These are phyloP conservation scores for Onchidella celtica DNA, from an alignment of 2,888 invertebrate species.

Conservation along the genomic window DNA sequence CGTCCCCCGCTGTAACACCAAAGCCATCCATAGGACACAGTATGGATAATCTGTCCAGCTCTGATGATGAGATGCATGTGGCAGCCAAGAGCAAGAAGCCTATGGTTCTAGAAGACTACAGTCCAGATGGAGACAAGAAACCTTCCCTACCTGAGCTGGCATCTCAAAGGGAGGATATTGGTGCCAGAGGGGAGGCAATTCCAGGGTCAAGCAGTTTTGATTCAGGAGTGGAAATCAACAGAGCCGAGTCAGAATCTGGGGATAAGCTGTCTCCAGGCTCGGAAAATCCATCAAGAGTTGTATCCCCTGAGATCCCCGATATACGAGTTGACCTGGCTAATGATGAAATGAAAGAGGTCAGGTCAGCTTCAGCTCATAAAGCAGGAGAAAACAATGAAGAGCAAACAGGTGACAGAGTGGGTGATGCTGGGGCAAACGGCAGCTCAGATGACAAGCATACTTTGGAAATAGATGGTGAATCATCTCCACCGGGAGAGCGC, in stretches of 20 bases:
- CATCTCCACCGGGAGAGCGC: neutral
- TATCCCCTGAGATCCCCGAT: too few relatives aligned
- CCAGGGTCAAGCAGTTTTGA: conserved; percentile 45
- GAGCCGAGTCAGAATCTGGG: conserved; percentile 32
- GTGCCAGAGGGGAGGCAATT: neutral
- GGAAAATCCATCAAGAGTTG: neutral
- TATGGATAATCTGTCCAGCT: conserved; percentile 45
- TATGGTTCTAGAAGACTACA: conserved; percentile 47
- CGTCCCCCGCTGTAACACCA: neutral
- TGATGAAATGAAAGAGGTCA: neutral
- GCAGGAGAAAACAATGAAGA: neutral
- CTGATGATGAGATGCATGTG: conserved; percentile 15
- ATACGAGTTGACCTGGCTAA: too few relatives aligned
- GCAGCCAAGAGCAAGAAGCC: neutral
- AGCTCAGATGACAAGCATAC: neutral
- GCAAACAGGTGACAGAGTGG: conserved; percentile 23
- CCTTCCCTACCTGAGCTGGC: neutral
- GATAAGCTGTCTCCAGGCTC: conserved; percentile 6
- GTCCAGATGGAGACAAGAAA: neutral
- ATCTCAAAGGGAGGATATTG: neutral
- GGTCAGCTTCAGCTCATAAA: neutral
- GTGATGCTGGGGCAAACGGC: conserved; percentile 28
- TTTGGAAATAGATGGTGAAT: neutral
- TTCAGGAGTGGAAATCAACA: conserved; percentile 41
- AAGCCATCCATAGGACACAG: neutral